phyloP scores from a whole-genome alignment of 2,888 invertebrate genomes.

The Ptychoptera contaminata region DNA sequence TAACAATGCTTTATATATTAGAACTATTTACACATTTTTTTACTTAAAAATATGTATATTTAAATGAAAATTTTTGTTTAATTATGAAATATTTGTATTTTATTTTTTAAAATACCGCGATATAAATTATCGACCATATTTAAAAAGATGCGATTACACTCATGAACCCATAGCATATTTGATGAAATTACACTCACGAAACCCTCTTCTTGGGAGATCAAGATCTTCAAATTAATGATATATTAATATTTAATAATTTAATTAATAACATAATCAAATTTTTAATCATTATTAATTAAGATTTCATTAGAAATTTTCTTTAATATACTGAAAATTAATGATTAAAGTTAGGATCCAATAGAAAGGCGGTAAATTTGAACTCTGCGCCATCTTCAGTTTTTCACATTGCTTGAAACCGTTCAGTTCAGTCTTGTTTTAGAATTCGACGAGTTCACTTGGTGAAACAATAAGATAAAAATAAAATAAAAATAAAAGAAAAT shows the following conservation, averaged over 20 bases:
- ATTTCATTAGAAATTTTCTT: too few species aligned
- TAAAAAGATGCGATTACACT: slow-evolving; percentile 5
- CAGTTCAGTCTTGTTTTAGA: slow-evolving; percentile 44
- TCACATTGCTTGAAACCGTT: slow-evolving; percentile 46
- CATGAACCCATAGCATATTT: slow-evolving; percentile 29
- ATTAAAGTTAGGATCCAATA: background rate
- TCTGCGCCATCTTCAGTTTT: slow-evolving; percentile 56
- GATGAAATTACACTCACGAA: slow-evolving; percentile 44
- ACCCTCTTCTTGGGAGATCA: slow-evolving; percentile 38
- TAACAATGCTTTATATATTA: too few species aligned
- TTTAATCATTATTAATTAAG: too few species aligned
- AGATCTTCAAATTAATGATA: slow-evolving; percentile 12
- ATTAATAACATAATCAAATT: too few species aligned
- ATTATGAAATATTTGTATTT: too few species aligned
- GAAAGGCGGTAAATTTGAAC: slow-evolving; percentile 31
- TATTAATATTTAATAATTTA: background rate
- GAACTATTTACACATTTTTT: too few species aligned
- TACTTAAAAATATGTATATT: too few species aligned
- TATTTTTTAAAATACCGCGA: too few species aligned
- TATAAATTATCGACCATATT: too few species aligned
- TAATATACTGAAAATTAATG: background rate
- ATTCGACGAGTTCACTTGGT: slow-evolving; percentile 33
- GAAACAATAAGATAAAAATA: background rate
- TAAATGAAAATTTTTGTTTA: too few species aligned
- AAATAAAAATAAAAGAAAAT: slow-evolving; percentile 1